These are phyloP conservation scores for Eptatretus burgeri DNA, from an alignment of 2,113 vertebrate genomes.

Conservation along the genomic window DNA sequence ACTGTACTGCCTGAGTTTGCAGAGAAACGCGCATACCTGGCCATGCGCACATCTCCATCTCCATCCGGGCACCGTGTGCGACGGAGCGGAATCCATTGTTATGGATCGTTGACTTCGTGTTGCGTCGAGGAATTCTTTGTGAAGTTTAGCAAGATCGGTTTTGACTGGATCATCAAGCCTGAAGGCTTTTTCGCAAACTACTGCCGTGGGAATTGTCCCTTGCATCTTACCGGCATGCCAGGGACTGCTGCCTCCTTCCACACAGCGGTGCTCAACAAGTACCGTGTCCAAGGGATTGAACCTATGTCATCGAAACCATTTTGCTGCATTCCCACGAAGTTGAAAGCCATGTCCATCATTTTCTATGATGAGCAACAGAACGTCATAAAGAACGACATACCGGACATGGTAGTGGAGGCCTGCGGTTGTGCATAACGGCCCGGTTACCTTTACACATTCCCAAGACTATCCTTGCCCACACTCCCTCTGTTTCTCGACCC, in stretches of 20 bases:
- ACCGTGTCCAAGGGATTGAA: conserved; percentile 64
- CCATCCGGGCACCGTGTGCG: conserved; percentile 16
- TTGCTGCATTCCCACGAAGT: conserved; percentile 72
- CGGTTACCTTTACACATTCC: too few species aligned
- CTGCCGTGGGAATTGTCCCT: conserved; percentile 82
- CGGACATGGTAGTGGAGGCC: conserved; percentile 95
- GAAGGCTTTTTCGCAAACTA: conserved; percentile 82
- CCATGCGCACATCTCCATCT: too few species aligned
- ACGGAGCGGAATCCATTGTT: conserved; percentile 62
- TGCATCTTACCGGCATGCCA: conserved; percentile 57
- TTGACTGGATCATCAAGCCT: conserved; percentile 92
- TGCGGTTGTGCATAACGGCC: conserved; percentile 32
- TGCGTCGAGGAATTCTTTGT: conserved; percentile 89
- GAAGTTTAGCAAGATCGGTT: conserved; percentile 89
- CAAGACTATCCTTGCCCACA: too few species aligned
- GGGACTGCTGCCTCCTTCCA: conserved; percentile 73
- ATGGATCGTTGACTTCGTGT: conserved; percentile 70
- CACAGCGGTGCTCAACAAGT: conserved; percentile 86
- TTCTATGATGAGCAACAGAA: conserved; percentile 90
- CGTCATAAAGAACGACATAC: conserved; percentile 95
- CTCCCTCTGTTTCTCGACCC: too few species aligned
- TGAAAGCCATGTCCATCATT: conserved; percentile 94
- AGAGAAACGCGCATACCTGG: too few species aligned
- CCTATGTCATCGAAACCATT: conserved; percentile 74
- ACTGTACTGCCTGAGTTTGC: too few species aligned